Evolutionary conservation across 2,113 vertebrate genomes (phyloP).

Genomic region (Sula dactylatra): DNA sequence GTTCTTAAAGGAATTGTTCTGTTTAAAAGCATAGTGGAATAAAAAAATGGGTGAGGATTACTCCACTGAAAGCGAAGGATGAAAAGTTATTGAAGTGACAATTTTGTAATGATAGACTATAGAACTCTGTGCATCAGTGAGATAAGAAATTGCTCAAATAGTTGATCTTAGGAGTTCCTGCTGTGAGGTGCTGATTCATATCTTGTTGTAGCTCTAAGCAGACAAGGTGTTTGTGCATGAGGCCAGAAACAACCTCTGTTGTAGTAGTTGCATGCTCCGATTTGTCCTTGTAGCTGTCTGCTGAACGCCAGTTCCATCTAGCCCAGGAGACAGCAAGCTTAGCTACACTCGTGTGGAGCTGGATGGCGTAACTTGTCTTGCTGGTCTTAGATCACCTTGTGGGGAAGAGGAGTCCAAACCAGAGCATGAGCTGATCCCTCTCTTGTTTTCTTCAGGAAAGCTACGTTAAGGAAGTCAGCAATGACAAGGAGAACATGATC

Average conservation of each 20-base stretch:
- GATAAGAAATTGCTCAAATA: not conserved
- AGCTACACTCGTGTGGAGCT: rapidly evolving
- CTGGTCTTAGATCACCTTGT: not conserved
- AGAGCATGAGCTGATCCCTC: not conserved
- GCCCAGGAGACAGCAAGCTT: not conserved
- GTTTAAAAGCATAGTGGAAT: not conserved
- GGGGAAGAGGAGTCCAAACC: not conserved
- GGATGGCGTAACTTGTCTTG: not conserved
- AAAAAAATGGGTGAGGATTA: not conserved
- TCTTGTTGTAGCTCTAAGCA: not conserved
- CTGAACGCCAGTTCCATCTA: not conserved
- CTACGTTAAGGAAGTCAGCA: constrained; percentile 86
- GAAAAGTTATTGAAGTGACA: not conserved
- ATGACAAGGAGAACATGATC: constrained; percentile 88
- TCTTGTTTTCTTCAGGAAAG: constrained; percentile 77
- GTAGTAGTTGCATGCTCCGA: not conserved
- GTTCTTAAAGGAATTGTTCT: not conserved
- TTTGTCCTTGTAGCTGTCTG: not conserved
- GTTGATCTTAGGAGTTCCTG: not conserved
- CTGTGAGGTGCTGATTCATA: not conserved
- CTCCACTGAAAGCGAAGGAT: not conserved
- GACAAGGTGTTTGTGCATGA: rapidly evolving
- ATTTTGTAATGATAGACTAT: not conserved
- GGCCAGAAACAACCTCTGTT: not conserved
- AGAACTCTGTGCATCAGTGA: not conserved